A percentile compares a stretch with the other conserved stretches of the same genome.
Evolutionary conservation across 2,888 invertebrate species (phyloP).

Genomic region (Ametastegia equiseti): DNA sequence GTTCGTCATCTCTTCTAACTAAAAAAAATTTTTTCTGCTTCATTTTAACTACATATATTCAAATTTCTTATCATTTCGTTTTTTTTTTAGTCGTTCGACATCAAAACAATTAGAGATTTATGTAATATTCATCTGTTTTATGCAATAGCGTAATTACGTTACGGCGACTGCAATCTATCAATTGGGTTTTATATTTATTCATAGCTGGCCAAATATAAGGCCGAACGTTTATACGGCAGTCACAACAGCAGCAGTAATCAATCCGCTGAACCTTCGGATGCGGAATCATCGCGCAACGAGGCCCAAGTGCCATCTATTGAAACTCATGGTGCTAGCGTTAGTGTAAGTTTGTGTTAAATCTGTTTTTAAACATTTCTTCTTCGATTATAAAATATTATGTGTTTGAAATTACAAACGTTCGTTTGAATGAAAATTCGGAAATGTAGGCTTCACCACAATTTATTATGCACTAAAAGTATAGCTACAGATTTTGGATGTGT

Average conservation of each 20-base stretch:
- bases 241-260: slow-evolving; percentile 55
- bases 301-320: slow-evolving; percentile 60
- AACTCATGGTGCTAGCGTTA: slow-evolving; percentile 63
- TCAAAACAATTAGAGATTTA: too few relatives aligned
- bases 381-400: not conserved
- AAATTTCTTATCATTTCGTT: too few relatives aligned
- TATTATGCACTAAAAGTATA: too few relatives aligned
- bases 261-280: slow-evolving; percentile 64
- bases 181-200: not conserved
- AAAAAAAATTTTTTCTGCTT: not conserved
- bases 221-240: slow-evolving; percentile 56
- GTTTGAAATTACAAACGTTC: too few relatives aligned
- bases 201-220: slow-evolving; percentile 67
- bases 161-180: not conserved
- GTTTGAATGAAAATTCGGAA: too few relatives aligned
- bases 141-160: not conserved
- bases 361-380: not conserved
- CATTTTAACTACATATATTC: too few relatives aligned
- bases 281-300: slow-evolving; percentile 65
- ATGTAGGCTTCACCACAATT: too few relatives aligned
- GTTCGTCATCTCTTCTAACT: not conserved
- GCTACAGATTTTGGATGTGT: too few relatives aligned
- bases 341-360: slow-evolving; percentile 47
- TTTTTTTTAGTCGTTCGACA: too few relatives aligned
- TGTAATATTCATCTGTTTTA: not conserved